Percentiles rank a stretch among this genome's conserved stretches.
phyloP scores from a whole-genome alignment of 2,888 invertebrate genomes.

The Drepana falcataria region DNA sequence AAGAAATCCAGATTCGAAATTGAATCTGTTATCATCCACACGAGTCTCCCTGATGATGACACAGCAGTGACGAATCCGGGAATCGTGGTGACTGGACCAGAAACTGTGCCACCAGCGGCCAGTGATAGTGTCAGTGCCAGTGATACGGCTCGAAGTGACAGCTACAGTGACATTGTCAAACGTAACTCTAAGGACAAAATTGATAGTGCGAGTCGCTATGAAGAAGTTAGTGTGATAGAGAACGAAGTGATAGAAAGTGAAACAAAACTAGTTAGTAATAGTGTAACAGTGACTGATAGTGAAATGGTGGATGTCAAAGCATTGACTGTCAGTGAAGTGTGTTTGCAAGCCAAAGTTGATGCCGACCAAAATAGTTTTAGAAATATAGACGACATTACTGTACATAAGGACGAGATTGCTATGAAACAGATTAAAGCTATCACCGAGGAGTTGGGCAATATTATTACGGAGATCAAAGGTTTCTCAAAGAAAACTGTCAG shows the following conservation, averaged over 20 bases:
- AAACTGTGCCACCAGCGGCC: background rate
- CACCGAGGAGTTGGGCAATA: slow-evolving; percentile 61
- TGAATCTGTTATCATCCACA: background rate
- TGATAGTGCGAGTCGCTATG: slow-evolving; percentile 42
- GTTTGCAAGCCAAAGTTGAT: slow-evolving; percentile 26
- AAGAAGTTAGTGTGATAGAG: slow-evolving; percentile 23
- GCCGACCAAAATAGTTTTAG: slow-evolving; percentile 27
- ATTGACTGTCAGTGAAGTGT: slow-evolving; percentile 40
- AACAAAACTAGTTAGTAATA: slow-evolving; percentile 44
- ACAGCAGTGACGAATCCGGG: background rate
- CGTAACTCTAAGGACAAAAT: slow-evolving; percentile 37
- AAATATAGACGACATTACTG: slow-evolving; percentile 32
- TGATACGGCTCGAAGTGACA: slow-evolving; percentile 16
- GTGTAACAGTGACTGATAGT: slow-evolving; percentile 33
- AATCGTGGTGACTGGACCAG: background rate
- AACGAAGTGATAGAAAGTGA: slow-evolving; percentile 36
- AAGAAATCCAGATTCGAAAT: background rate
- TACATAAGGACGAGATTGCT: slow-evolving; percentile 36
- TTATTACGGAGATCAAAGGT: slow-evolving; percentile 61
- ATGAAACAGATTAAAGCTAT: slow-evolving; percentile 59
- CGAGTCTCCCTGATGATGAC: background rate
- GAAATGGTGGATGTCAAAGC: slow-evolving; percentile 41
- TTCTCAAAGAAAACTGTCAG: slow-evolving; percentile 39
- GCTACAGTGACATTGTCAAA: slow-evolving; percentile 36
- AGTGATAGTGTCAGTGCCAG: slow-evolving; percentile 6